phyloP scores from a whole-genome alignment of 2,797 vertebrate genomes.

The Sebastes cheni region DNA sequence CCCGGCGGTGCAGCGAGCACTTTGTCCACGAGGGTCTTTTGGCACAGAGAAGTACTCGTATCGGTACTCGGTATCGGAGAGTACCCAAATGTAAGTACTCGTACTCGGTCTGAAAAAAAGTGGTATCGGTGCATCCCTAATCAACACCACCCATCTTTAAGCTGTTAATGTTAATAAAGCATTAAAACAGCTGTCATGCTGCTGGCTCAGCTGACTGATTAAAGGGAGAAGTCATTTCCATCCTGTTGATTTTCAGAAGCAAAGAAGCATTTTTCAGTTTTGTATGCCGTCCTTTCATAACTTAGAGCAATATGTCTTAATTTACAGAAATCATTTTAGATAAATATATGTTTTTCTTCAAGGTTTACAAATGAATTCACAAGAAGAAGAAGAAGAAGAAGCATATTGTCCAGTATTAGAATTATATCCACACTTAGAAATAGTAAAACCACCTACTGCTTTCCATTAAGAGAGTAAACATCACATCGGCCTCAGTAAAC shows the following conservation, averaged over 20 bases:
- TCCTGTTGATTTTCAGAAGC: not conserved
- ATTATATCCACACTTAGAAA: not conserved
- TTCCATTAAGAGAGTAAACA: conserved; percentile 33
- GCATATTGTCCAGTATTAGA: not conserved
- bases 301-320: not conserved
- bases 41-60: too few species aligned
- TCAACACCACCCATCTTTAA: not conserved
- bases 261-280: not conserved
- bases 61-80: too few species aligned
- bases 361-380: not conserved
- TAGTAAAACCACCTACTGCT: not conserved
- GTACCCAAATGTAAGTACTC: too few species aligned
- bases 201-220: not conserved
- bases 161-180: not conserved
- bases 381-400: not conserved
- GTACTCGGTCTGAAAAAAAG: too few species aligned
- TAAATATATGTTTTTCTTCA: not conserved
- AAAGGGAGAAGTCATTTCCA: not conserved
- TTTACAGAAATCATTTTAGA: not conserved
- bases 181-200: not conserved
- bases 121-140: too few species aligned
- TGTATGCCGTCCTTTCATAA: not conserved
- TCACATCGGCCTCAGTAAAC: conserved; percentile 24
- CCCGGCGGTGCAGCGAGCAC: too few species aligned
- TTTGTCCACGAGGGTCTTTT: too few species aligned